Conservation (phyloP, 2,888 invertebrate species). For the Sycophila texana region DNA sequence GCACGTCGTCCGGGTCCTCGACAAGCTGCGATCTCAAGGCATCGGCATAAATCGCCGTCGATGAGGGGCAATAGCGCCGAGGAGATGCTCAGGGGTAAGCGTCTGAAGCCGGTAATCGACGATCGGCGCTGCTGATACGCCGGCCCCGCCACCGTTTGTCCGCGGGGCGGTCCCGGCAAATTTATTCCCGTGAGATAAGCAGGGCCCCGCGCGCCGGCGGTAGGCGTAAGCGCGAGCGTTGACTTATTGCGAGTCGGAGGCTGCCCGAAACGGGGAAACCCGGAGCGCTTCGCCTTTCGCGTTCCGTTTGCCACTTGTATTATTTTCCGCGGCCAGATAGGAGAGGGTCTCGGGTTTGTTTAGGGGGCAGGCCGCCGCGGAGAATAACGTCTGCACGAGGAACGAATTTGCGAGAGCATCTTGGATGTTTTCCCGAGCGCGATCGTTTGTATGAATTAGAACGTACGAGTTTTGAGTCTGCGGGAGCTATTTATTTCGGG, state of each 20-base stretch:
- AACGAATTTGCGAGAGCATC: neutral
- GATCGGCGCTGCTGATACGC: conserved; percentile 45
- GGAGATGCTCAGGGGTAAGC: conserved; percentile 36
- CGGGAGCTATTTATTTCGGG: neutral
- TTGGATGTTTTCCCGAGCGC: neutral
- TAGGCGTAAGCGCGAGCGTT: conserved; percentile 28
- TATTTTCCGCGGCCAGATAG: neutral
- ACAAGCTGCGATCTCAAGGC: neutral
- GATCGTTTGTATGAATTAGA: neutral
- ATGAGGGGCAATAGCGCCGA: conserved; percentile 26
- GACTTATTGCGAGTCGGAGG: conserved; percentile 38
- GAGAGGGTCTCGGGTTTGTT: neutral
- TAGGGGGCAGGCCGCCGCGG: neutral
- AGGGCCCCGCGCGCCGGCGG: neutral
- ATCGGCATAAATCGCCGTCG: conserved; percentile 42
- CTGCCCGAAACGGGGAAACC: neutral
- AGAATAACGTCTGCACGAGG: too few relatives aligned
- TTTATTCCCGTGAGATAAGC: conserved; percentile 57
- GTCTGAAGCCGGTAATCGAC: conserved; percentile 48
- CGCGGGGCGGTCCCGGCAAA: conserved; percentile 40
- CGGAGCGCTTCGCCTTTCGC: neutral
- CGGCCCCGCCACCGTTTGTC: conserved; percentile 20
- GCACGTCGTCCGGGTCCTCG: neutral
- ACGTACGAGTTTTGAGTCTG: neutral
- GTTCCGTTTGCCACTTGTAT: neutral